A percentile compares a stretch with the other conserved stretches of the same genome.
These are phyloP conservation scores for Ursus arctos DNA, from an alignment of 2,113 vertebrate genomes.

Conservation along the genomic window DNA sequence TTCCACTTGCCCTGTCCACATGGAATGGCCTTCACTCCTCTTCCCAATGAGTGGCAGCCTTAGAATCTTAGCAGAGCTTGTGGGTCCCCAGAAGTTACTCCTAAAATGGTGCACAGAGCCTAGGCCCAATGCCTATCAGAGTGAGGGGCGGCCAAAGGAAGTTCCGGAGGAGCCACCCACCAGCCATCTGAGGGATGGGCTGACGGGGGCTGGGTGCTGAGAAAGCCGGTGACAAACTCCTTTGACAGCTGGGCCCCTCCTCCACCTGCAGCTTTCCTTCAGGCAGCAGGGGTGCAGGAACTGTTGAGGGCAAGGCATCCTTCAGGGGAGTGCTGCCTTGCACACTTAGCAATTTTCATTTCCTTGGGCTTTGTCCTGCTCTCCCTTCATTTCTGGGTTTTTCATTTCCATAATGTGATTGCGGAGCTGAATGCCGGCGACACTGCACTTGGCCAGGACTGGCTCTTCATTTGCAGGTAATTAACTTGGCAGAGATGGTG, in stretches of 20 bases:
- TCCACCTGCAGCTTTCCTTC: background rate
- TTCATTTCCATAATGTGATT: background rate
- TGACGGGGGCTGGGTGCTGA: background rate
- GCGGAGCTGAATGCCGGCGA: background rate
- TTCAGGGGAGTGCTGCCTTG: background rate
- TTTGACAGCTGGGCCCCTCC: background rate
- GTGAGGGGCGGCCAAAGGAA: background rate
- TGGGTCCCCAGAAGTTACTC: background rate
- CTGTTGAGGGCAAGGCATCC: background rate
- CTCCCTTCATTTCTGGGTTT: background rate
- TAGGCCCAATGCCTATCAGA: background rate
- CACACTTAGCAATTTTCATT: background rate
- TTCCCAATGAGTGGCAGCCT: background rate
- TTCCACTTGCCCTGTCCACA: background rate
- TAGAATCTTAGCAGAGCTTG: background rate
- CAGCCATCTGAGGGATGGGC: background rate
- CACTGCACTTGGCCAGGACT: background rate
- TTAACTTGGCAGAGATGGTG: conserved; percentile 49
- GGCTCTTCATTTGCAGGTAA: conserved; percentile 45
- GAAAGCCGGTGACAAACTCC: background rate
- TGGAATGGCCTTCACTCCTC: background rate
- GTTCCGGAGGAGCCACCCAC: background rate
- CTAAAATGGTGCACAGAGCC: background rate
- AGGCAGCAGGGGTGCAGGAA: background rate
- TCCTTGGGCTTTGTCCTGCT: background rate